Evolutionary conservation across 2,888 invertebrate genomes (phyloP).

Genomic region (Plebejus melissa): DNA sequence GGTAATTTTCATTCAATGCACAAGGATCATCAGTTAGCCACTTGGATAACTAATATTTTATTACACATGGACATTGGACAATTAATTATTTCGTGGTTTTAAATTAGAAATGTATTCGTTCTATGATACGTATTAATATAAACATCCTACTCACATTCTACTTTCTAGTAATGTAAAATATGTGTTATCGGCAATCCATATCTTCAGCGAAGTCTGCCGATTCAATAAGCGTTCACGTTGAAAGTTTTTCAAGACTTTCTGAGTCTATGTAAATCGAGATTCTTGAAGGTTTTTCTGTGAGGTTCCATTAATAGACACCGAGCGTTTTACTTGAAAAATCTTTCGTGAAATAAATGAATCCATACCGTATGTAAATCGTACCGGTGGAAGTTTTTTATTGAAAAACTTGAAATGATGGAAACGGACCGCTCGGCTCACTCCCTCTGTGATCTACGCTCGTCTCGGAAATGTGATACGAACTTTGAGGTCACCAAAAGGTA

Average conservation of each 20-base stretch:
- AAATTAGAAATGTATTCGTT: too few species aligned
- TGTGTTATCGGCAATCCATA: background rate
- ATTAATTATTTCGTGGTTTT: too few species aligned
- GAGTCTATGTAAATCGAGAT: constrained; percentile 29
- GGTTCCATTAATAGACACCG: constrained; percentile 65
- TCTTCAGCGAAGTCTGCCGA: background rate
- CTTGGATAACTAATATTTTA: too few species aligned
- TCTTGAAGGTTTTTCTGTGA: background rate
- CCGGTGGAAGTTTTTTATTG: constrained; percentile 75
- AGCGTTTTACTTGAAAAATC: constrained; percentile 69
- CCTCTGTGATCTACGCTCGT: constrained; percentile 60
- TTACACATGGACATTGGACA: too few species aligned
- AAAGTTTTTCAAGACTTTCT: constrained; percentile 39
- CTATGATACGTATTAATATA: too few species aligned
- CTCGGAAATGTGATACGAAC: constrained; percentile 35
- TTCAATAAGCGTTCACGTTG: background rate
- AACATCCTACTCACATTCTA: too few species aligned
- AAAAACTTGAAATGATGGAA: constrained; percentile 78
- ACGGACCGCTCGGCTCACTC: constrained; percentile 53
- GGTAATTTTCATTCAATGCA: too few species aligned
- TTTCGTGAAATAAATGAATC: constrained; percentile 74
- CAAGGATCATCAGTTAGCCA: too few species aligned
- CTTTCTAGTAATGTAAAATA: background rate
- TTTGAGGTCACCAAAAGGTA: constrained; percentile 30
- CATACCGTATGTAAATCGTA: constrained; percentile 76